Evolutionary conservation across 2,113 vertebrate genomes (phyloP).

Genomic region (Hemiprocne comata): DNA sequence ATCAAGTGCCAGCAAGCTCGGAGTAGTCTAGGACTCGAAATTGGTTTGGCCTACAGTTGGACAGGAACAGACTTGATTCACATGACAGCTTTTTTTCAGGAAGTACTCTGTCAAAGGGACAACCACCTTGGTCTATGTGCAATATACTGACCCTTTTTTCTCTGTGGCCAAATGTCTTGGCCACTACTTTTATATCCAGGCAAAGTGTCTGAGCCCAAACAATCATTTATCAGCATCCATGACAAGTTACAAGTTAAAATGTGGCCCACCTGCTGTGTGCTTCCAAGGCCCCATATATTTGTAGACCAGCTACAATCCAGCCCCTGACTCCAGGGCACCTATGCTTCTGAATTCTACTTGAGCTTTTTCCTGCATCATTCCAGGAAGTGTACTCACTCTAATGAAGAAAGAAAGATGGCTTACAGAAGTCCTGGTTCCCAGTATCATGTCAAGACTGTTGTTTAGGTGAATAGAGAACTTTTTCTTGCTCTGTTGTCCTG

Average conservation of each 20-base stretch:
- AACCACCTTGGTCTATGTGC: neutral
- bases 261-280: neutral
- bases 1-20: neutral
- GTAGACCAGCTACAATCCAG: neutral
- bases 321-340: neutral
- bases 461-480: neutral
- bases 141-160: neutral
- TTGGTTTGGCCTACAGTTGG: neutral
- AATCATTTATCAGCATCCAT: neutral
- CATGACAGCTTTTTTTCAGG: neutral
- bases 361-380: neutral
- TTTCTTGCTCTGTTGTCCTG: neutral
- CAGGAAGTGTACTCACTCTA: neutral
- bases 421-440: neutral
- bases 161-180: neutral
- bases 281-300: neutral
- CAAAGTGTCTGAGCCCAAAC: neutral
- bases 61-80: neutral
- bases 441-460: accelerated
- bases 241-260: neutral
- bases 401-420: neutral
- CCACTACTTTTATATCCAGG: neutral
- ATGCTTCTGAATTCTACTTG: neutral
- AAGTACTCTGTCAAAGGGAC: neutral
- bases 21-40: slow-evolving; percentile 23